Base-by-base conservation (phyloP, 1,140 invertebrate species). In the Dysdera silvatica region DNA sequence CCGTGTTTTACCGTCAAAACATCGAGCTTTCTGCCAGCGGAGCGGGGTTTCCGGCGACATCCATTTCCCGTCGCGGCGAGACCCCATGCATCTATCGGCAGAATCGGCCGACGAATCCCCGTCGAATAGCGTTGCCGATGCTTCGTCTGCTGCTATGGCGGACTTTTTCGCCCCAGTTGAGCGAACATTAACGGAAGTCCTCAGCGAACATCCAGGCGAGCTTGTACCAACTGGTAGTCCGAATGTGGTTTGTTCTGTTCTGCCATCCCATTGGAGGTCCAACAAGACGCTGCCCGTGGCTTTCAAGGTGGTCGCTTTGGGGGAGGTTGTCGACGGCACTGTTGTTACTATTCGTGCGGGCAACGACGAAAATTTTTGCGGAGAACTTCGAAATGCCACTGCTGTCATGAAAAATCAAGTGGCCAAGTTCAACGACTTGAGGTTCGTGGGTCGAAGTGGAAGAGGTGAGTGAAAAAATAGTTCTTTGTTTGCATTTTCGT, bases 371-470 rank as follows among this genome's bases (percentile, higher is more conserved):
- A 98, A 98, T 77, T 95, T 85, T 74, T 95, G 89, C 72, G 92
- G 89, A 0, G 95, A 98, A 73, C 78, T 98, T 65, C 79, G 94
- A 47, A 98, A 98, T 78, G 87, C 84, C 68, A 91, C 89, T 2
- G 91, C 95, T 0, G 85, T 94, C 58, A 95, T 98, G 89, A 96
- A 96, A 79, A 95, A 95, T 71, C 89, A 95, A 75, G 89, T 97
- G 64, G 95, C 95, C 47, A 95, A 95, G 78, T 98, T 97, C 75
- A 96, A 95, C 74, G 95, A 98, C 79, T 79, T 98, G 20, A 82
- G 95, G 74, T 98, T 98, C 78, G 92, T 98, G 66, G 95, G 95
- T n/a, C 83, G 94, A 72, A 95, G 91, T 74, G 95, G 95, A 14
- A 82, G 95, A 84, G 95, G 95, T 95, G 73, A 88, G 87, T 31